Base-by-base conservation (phyloP, 2,888 invertebrate genomes). In the Alcis repandata region DNA sequence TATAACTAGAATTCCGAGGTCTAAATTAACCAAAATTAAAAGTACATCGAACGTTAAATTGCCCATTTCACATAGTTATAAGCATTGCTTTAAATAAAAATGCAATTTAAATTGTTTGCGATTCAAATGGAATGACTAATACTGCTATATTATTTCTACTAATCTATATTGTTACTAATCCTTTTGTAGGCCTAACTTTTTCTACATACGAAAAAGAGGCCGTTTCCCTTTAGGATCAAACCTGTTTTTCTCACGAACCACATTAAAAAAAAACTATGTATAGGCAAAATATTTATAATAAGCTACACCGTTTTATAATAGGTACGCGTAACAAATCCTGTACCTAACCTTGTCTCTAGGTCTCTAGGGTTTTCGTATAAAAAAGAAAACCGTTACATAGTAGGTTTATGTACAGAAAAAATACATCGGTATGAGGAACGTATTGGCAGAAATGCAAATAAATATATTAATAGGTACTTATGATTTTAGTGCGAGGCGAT, bases 381-480 rank as follows among this genome's bases (percentile, higher is more conserved):
- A 36, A 3, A 36, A 36, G 10, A 11, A 36, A 11, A 36, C 36
- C 11, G 11, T 36, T 41, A 9, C 9, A 7, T 11, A 11, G 19
- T 19, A 20, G 19, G 10, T 10, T 49, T 8, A 41, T 19, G 1
- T 43, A 38, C 36, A 38, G 36, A 57, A 38, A 27, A 52, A 15
- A 68, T 63, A 75, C 74, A 75, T 78, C 74, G 77, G 75, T 78
- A 79, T 75, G 77, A 77, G 79, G 78, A 80, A 83, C 82, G 80
- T 76, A 79, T 78, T 81, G 78, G 75, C 79, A 82, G 81, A 84
- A 85, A 88, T 86, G 86, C 82, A 85, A 86, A 89, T 87, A 81
- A 79, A 82, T 77, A 79, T 79, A 80, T 79, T 80, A 81, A 86
- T 85, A 45, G 15, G 22, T 53, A 40, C 54, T 43, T 88, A 85